A percentile compares a stretch with the other conserved stretches of the same genome.
Evolutionary conservation across 2,797 vertebrate species (phyloP).

Genomic region (Mormyrops attenuatus): DNA sequence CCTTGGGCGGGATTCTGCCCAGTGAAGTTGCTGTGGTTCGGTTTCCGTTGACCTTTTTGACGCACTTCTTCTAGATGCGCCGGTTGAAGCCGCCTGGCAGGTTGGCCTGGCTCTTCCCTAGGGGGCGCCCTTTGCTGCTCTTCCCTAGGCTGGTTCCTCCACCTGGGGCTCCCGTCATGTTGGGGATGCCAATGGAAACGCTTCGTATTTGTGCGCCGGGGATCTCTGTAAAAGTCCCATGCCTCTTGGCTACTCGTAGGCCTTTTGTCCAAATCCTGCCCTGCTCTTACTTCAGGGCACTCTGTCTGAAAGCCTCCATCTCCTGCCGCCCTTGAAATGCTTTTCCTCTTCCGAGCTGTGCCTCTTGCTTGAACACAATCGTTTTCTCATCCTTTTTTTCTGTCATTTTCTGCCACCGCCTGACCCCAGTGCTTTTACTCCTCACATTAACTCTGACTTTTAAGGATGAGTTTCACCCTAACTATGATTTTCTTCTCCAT

Average conservation of each 20-base stretch:
- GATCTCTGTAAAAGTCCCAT: background rate
- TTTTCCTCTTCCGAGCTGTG: background rate
- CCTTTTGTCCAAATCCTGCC: background rate
- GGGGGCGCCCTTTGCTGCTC: background rate
- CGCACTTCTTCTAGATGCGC: background rate
- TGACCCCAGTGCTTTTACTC: background rate
- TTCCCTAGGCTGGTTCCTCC: background rate
- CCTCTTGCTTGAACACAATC: background rate
- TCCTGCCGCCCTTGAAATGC: background rate
- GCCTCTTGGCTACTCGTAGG: background rate
- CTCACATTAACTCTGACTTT: background rate
- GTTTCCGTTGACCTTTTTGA: background rate
- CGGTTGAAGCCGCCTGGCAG: background rate
- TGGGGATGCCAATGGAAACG: background rate
- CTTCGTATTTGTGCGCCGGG: background rate
- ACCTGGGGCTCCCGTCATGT: background rate
- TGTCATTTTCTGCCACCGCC: background rate
- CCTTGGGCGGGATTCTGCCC: background rate
- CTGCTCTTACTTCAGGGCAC: background rate
- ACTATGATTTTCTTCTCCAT: background rate
- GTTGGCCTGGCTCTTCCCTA: background rate
- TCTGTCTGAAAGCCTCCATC: background rate
- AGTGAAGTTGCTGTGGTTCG: background rate
- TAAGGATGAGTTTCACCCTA: background rate
- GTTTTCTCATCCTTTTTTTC: background rate